A percentile compares a stretch with the other conserved stretches of the same genome.
Conservation (phyloP, 2,797 vertebrate genomes). For the Echeneis naucrates region DNA sequence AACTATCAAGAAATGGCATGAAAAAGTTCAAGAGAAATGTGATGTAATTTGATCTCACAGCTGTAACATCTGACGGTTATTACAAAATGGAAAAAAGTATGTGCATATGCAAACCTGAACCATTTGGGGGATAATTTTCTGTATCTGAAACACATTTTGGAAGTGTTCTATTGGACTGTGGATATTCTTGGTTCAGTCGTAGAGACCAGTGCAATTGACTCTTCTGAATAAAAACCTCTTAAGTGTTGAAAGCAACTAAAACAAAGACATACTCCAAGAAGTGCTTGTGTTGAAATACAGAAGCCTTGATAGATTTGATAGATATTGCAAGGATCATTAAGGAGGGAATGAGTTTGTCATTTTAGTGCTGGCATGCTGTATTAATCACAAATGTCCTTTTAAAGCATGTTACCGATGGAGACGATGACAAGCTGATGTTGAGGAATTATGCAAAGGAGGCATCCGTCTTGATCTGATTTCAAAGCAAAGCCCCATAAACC, state of each 20-base stretch:
- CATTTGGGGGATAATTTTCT: slow-evolving; percentile 8
- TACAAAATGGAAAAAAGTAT: slow-evolving; percentile 12
- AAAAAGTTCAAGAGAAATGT: slow-evolving; percentile 31
- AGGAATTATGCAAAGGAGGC: slow-evolving; percentile 88
- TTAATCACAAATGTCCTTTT: slow-evolving; percentile 91
- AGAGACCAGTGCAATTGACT: neutral
- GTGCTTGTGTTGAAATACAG: slow-evolving; percentile 85
- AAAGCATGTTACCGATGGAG: slow-evolving; percentile 91
- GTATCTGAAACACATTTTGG: neutral
- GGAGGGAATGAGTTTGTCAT: slow-evolving; percentile 91
- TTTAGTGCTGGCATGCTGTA: slow-evolving; percentile 89
- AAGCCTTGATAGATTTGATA: slow-evolving; percentile 84
- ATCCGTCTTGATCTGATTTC: slow-evolving; percentile 92
- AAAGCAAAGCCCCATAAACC: slow-evolving; percentile 90
- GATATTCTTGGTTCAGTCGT: neutral
- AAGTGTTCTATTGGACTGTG: neutral
- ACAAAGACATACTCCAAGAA: slow-evolving; percentile 82
- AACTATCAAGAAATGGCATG: slow-evolving; percentile 10
- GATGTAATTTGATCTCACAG: slow-evolving; percentile 39
- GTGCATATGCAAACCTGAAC: slow-evolving; percentile 4
- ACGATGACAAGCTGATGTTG: slow-evolving; percentile 92
- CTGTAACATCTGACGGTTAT: slow-evolving; percentile 26
- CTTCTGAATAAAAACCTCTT: slow-evolving; percentile 10
- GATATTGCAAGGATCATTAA: slow-evolving; percentile 91
- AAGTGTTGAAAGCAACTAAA: slow-evolving; percentile 43